phyloP scores from a whole-genome alignment of 2,888 invertebrate genomes.

The Taenaris catops region DNA sequence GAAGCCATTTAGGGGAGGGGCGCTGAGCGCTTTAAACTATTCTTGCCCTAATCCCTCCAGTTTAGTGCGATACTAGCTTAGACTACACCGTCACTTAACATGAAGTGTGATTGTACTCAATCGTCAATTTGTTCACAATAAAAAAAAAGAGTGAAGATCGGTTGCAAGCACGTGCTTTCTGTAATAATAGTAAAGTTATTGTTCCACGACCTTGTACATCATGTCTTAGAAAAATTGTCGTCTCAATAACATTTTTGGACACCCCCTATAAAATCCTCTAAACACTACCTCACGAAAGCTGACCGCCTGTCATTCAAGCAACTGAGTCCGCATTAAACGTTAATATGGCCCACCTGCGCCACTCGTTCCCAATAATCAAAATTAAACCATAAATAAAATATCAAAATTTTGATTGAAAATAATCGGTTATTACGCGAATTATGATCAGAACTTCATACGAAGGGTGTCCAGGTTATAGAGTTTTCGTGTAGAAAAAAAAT shows the following conservation, averaged over 20 bases:
- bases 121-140: no score
- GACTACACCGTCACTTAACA: no score
- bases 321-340: slow-evolving; percentile 41
- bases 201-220: no score
- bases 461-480: slow-evolving; percentile 27
- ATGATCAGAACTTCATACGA: slow-evolving; percentile 42
- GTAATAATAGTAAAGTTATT: no score
- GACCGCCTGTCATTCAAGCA: slow-evolving; percentile 21
- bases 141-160: no score
- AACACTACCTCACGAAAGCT: slow-evolving; percentile 23
- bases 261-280: slow-evolving; percentile 26
- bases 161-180: no score
- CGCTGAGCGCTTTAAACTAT: no score
- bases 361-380: slow-evolving; percentile 25
- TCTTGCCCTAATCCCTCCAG: no score
- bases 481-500: slow-evolving; percentile 39
- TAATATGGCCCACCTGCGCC: slow-evolving; percentile 47
- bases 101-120: no score
- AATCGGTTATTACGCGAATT: slow-evolving; percentile 36
- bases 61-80: no score
- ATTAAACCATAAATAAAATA: slow-evolving; percentile 43
- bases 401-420: slow-evolving; percentile 24
- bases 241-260: slow-evolving; percentile 5
- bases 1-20: no score
- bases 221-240: background rate